Evolutionary conservation across 2,113 vertebrate species (phyloP).

Genomic region (Cathartes aura): DNA sequence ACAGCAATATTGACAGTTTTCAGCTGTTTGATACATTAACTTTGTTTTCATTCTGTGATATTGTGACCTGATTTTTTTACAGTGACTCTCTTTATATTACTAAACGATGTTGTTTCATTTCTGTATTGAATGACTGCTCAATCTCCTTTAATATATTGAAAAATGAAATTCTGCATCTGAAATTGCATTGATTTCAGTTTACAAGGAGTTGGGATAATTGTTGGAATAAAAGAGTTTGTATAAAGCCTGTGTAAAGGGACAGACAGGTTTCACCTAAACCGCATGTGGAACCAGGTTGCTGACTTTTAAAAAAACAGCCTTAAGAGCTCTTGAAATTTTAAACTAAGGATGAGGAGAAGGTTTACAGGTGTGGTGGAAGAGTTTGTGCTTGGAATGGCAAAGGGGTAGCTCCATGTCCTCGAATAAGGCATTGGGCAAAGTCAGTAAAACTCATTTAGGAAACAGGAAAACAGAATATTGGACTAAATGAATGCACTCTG

Average conservation of each 20-base stretch:
- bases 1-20: slow-evolving; percentile 38
- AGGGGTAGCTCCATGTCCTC: neutral
- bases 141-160: slow-evolving; percentile 17
- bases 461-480: neutral
- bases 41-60: slow-evolving; percentile 17
- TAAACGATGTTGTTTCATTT: neutral
- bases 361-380: neutral
- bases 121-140: slow-evolving; percentile 11
- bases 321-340: neutral
- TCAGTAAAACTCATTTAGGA: neutral
- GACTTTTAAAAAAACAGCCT: neutral
- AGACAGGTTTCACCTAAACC: neutral
- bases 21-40: neutral
- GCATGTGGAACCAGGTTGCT: neutral
- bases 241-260: neutral
- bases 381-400: neutral
- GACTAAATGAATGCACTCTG: neutral
- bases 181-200: slow-evolving; percentile 25
- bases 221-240: neutral
- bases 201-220: neutral
- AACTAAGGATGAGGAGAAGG: neutral
- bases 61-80: slow-evolving; percentile 40
- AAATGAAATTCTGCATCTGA: slow-evolving; percentile 14
- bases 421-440: neutral
- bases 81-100: slow-evolving; percentile 35